Percentiles rank a stretch among this genome's conserved stretches.
These are phyloP conservation scores for Rhipidura dahli DNA, from an alignment of 2,113 vertebrate genomes.

Conservation along the genomic window DNA sequence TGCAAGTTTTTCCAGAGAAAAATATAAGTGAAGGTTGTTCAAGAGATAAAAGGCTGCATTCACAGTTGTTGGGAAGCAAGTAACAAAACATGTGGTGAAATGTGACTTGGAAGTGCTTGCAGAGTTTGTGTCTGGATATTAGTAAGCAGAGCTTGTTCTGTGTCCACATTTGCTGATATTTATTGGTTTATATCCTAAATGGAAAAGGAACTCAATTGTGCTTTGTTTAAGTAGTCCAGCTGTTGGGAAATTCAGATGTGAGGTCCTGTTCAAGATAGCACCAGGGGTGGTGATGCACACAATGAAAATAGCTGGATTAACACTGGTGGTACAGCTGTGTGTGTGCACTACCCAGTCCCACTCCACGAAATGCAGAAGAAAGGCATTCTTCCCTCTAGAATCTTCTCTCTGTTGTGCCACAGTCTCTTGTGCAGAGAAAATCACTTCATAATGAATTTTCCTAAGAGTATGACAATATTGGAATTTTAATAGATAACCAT, in stretches of 20 bases:
- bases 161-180: neutral
- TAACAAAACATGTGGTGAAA: neutral
- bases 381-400: neutral
- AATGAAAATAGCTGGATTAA: neutral
- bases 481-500: neutral
- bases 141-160: neutral
- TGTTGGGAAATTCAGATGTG: neutral
- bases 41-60: conserved; percentile 22
- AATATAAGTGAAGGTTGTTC: conserved; percentile 39
- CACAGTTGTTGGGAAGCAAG: conserved; percentile 25
- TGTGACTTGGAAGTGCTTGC: conserved; percentile 11
- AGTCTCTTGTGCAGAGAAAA: neutral
- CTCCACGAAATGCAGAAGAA: neutral
- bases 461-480: neutral
- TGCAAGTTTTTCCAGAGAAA: conserved; percentile 19
- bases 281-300: neutral
- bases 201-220: neutral
- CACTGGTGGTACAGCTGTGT: neutral
- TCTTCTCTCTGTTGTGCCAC: neutral
- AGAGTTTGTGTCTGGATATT: neutral
- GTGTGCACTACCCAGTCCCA: neutral
- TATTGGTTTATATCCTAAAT: neutral
- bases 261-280: neutral
- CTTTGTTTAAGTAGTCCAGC: neutral
- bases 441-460: neutral